Base-by-base conservation (phyloP, 2,888 invertebrate species). In the Ectemnius continuus region DNA sequence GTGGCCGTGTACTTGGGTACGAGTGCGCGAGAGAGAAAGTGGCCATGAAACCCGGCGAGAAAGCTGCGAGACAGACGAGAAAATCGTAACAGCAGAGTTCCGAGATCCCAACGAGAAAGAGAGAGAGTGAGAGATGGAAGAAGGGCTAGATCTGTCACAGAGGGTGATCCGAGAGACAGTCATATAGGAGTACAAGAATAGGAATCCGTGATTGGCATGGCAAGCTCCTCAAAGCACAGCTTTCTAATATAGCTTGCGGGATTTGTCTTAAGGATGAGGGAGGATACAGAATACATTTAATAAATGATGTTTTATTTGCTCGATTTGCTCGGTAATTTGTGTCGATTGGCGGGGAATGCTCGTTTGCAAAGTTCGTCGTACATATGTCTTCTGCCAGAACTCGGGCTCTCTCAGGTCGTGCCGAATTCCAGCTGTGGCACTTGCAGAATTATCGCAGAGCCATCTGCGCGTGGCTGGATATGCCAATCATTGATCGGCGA, bases 221-320 rank as follows among this genome's bases (percentile, higher is more conserved):
- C 67, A 76, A 75, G 76, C 79, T 75, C 69, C 66, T 61, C 74
- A 76, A 78, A 70, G 89, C 88, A 90, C 63, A 46, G 61, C 47
- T 52, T 66, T 71, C 66, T 73, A 70, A 78, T 65, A 70, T 66
- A 73, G 56, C 48, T 59, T n/a, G 52, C 14, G 68, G 58, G 72
- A 73, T 72, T 36, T 36, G 8, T 36, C 66, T 67, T 67, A 62
- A 69, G 66, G 52, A 59, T 52, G 56, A 59, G 57, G 59, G 61
- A 61, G 64, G 89, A 91, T 91, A 91, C 91, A 92, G 86, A 82
- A 86, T 88, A 88, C 87, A 88, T 84, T 80, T 85, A 85, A 86
- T 87, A 85, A 87, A 88, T 86, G 84, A 80, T 85, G 81, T 84
- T 84, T 84, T 79, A 78, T 72, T 80, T 80, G 78, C 78, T 72